phyloP scores from a whole-genome alignment of 2,113 vertebrate genomes.

The Coreoperca whiteheadi region DNA sequence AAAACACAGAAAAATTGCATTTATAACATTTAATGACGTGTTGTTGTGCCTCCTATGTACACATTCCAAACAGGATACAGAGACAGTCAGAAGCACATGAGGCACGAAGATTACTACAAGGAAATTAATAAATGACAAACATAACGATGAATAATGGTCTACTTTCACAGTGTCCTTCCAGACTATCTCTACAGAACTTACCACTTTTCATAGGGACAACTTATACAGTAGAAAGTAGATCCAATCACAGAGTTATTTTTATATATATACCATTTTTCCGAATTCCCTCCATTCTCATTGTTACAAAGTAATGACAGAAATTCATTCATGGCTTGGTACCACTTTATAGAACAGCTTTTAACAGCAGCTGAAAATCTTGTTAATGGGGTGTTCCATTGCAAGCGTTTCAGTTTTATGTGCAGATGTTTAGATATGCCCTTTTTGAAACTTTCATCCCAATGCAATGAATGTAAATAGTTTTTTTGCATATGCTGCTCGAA shows the following conservation, averaged over 20 bases:
- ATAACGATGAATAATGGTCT: too few species aligned
- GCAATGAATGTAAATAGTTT: neutral
- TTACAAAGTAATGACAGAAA: neutral
- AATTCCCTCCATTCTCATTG: neutral
- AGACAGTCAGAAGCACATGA: too few species aligned
- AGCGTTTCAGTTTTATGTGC: neutral
- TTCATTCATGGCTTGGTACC: neutral
- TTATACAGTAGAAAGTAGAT: neutral
- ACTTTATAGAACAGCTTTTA: neutral
- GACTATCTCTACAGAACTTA: neutral
- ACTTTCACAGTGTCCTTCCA: too few species aligned
- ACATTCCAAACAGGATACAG: too few species aligned
- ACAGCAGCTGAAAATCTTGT: neutral
- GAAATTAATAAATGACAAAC: too few species aligned
- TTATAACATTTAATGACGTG: conserved; percentile 1
- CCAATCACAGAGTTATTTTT: neutral
- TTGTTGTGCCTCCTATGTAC: too few species aligned
- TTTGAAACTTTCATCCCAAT: neutral
- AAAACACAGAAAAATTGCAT: neutral
- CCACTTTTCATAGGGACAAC: neutral
- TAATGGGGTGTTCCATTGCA: too few species aligned
- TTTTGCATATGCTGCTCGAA: neutral
- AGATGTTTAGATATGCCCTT: neutral
- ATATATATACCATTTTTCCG: neutral
- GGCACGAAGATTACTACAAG: too few species aligned